These are phyloP conservation scores for Tenualosa ilisha DNA, from an alignment of 2,797 vertebrate genomes.

Conservation along the genomic window DNA sequence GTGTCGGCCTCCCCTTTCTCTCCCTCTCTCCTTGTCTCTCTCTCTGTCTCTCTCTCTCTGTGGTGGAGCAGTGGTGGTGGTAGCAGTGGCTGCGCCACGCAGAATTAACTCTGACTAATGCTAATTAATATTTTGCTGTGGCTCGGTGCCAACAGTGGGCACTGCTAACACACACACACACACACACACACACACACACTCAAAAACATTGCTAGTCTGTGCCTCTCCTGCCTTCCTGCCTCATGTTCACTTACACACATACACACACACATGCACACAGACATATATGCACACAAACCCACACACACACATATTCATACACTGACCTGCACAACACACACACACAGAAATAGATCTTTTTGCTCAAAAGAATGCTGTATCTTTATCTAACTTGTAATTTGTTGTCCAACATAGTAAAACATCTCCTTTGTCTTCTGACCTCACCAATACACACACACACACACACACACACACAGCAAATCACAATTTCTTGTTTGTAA, in stretches of 20 bases:
- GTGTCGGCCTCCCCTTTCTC: constrained; percentile 41
- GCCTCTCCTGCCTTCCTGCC: neutral
- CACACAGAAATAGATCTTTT: neutral
- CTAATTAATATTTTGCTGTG: constrained; percentile 71
- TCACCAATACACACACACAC: neutral
- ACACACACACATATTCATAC: constrained; percentile 3
- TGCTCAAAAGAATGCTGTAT: neutral
- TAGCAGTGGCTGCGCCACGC: constrained; percentile 44
- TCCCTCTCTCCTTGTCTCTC: neutral
- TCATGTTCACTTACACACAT: constrained; percentile 27
- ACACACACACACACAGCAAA: too few species aligned
- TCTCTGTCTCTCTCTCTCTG: constrained; percentile 6
- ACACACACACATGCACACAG: constrained; percentile 40
- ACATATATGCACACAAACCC: neutral
- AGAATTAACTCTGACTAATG: constrained; percentile 67
- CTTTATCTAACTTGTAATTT: neutral
- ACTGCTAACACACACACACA: constrained; percentile 49
- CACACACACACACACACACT: constrained; percentile 16
- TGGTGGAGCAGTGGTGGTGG: constrained; percentile 26
- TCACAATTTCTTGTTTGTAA: too few species aligned
- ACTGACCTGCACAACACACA: neutral
- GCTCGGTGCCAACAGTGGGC: constrained; percentile 41
- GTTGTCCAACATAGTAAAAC: neutral
- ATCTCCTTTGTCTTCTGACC: neutral
- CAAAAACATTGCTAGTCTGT: constrained; percentile 36